Conservation (phyloP, 2,113 vertebrate genomes). For the Aegithalos caudatus region DNA sequence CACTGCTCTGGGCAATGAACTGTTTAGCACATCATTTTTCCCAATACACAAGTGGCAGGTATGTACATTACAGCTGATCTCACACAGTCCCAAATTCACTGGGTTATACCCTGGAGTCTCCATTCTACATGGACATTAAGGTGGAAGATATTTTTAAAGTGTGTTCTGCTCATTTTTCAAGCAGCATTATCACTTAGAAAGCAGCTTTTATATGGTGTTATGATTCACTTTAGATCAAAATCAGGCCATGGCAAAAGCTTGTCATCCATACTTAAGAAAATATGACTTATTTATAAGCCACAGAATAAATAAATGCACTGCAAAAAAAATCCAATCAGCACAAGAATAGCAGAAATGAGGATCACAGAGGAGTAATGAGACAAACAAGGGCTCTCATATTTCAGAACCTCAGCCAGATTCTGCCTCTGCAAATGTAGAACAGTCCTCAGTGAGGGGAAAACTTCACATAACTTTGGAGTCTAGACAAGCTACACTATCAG, state of each 20-base stretch:
- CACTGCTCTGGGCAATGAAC: neutral
- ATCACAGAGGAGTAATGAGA: neutral
- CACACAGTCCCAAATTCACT: neutral
- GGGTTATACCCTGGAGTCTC: neutral
- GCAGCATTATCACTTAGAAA: neutral
- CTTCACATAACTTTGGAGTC: neutral
- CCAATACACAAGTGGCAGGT: neutral
- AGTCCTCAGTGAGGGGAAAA: neutral
- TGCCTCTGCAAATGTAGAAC: neutral
- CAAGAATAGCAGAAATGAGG: neutral
- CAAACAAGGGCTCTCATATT: neutral
- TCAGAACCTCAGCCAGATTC: neutral
- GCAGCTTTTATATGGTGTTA: neutral
- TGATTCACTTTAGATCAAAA: neutral
- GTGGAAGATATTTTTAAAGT: neutral
- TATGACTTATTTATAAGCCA: neutral
- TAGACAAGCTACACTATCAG: neutral
- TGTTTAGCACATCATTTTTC: neutral
- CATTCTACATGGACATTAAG: neutral
- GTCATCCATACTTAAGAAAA: neutral
- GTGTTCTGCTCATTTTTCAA: neutral
- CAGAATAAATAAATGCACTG: neutral
- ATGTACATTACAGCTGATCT: neutral
- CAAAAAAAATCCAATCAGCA: neutral
- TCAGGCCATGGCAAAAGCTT: neutral